Evolutionary conservation across 2,113 vertebrate genomes (phyloP), one percentile per base, ranked within the genome.

Genomic region (Xenus cinereus): DNA sequence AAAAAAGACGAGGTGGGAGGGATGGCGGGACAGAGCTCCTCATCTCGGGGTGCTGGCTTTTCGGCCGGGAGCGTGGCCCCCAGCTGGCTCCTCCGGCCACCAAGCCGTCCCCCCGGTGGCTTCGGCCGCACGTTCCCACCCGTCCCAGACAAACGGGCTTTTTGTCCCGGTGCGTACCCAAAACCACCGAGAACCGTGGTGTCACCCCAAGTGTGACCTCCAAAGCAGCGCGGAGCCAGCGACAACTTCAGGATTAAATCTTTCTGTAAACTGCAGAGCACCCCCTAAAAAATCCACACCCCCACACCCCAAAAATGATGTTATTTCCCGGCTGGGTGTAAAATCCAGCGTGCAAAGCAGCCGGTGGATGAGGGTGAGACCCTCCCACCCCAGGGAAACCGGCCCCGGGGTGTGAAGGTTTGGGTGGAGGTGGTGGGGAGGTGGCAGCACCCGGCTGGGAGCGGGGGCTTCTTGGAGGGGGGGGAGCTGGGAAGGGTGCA

Each of bases 151-250:
- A 84, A 39, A 35, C 21, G 21, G 60, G 76, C 37, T 64, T 79
- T 95, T 95, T 95, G 94, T 93, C 83, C 94, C 81, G 88, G 72
- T 84, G 76, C 0, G 62, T 50, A 2, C 27, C 67, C 87, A 11
- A 41, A 83, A 80, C 35, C 92, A 50, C 67, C n/a, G 27, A 30
- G 63, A 30, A 11, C 32, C 14, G 4, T 8, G 3, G 30, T 7
- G 82, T 39, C 56, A 14, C 45, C 82, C 66, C 81, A 17, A 45
- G 17, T 50, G 48, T 51, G 50, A 22, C 10, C 3, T 12, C 43
- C 46, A 4, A 41, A 48, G n/a, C 41, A 6, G 39, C 32, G 2
- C 7, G 1, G 68, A 63, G 39, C 15, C 45, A 26, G 80, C 54
- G 20, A 43, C 41, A 3, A 27, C 32, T 35, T 7, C 15, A 6